Base-by-base conservation (phyloP, 2,888 invertebrate genomes). In the Nymphalis polychloros region DNA sequence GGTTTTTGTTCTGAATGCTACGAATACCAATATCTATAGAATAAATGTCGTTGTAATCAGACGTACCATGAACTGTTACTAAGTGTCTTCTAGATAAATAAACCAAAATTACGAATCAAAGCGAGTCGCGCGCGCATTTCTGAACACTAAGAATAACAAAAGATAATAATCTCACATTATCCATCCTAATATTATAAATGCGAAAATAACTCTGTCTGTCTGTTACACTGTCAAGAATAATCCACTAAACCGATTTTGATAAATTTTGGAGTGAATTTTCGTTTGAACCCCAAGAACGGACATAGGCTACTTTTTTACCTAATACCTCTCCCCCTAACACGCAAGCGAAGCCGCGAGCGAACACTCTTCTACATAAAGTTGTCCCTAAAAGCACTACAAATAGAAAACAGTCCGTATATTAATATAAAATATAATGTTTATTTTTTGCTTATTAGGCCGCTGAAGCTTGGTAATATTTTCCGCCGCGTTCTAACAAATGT, bases 1-100 rank as follows among this genome's bases (percentile, higher is more conserved):
- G 64, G 62, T 52, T 53, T 64, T 64, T 67, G 67, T 67, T 27
- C 31, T 10, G 60, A 20, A 61, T 57, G 46, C 16, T 19, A 20
- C 50, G 57, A 35, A 57, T 57, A 8, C 27, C 20, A n/a, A n/a
- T 17, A 57, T 35, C 17, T 19, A 57, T 35, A 55, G 8, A n/a
- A 17, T 49, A 49, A 35, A 19, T 8, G 3, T 19, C 35, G n/a
- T 10, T 7, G 23, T 16, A 27, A 16, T 53, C 17, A 27, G 17
- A 27, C 13, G 13, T 16, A 52, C 10, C 41, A 41, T 13, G 49
- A 49, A n/a, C 49, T 19, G 2, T 49, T 49, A n/a, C 19, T 49
- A n/a, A n/a, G 19, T 49, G 23, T 23, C 49, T 41, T 49, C 17
- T 19, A 49, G n/a, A 49, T 13, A 41, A 1, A 31, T 6, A 31